These are phyloP conservation scores for Hirtodrosophila cameraria DNA, from an alignment of 2,888 invertebrate species.

Conservation along the genomic window DNA sequence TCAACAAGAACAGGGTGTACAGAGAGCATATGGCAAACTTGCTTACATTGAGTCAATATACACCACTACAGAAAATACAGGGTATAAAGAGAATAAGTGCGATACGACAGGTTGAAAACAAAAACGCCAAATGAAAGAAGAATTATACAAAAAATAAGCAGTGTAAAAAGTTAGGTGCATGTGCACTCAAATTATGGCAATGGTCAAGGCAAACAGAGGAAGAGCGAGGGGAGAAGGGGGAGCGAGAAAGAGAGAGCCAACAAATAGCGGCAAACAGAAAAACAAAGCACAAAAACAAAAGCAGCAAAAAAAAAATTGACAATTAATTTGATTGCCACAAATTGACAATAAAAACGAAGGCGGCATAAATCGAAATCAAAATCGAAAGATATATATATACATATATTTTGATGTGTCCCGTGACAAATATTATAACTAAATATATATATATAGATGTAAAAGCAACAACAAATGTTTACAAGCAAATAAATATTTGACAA, in stretches of 20 bases:
- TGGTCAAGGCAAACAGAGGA: slow-evolving; percentile 26
- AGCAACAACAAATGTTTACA: no score
- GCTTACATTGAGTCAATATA: not conserved
- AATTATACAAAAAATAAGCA: slow-evolving; percentile 10
- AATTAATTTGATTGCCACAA: slow-evolving; percentile 59
- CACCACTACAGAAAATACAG: not conserved
- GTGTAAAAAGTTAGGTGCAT: slow-evolving; percentile 25
- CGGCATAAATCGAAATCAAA: slow-evolving; percentile 29
- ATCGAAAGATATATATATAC: slow-evolving; percentile 13
- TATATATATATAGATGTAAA: no score
- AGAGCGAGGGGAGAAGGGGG: not conserved
- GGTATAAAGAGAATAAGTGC: not conserved
- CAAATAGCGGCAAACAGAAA: slow-evolving; percentile 21
- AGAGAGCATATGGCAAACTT: not conserved
- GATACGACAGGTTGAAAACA: slow-evolving; percentile 32
- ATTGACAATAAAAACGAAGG: slow-evolving; percentile 41
- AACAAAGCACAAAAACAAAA: slow-evolving; percentile 27
- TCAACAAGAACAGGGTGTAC: not conserved
- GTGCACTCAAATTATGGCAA: slow-evolving; percentile 28
- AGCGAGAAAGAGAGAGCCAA: slow-evolving; percentile 2
- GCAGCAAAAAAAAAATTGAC: no score
- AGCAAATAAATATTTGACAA: slow-evolving; percentile 12
- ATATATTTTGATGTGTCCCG: slow-evolving; percentile 33
- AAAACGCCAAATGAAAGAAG: slow-evolving; percentile 20
- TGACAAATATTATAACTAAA: slow-evolving; percentile 11